These are phyloP conservation scores for Stenodera caucasica DNA, from an alignment of 2,888 invertebrate species.

Conservation along the genomic window DNA sequence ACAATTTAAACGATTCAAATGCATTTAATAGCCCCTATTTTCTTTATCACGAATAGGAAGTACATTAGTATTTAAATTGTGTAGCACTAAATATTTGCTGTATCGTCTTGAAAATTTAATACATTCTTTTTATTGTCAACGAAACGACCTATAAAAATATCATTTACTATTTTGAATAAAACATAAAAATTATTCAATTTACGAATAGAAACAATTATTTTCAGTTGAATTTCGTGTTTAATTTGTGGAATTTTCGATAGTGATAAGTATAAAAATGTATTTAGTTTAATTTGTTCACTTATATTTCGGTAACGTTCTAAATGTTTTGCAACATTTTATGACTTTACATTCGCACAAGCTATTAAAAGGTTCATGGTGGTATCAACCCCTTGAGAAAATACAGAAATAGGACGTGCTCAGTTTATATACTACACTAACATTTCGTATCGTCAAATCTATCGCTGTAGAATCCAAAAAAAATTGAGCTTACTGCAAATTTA, in stretches of 20 bases:
- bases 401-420: constrained; percentile 42
- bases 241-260: too few relatives aligned
- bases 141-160: background rate
- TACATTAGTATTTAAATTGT: constrained; percentile 48
- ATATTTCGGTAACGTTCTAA: constrained; percentile 37
- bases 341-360: constrained; percentile 40
- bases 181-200: background rate
- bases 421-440: constrained; percentile 25
- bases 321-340: constrained; percentile 40
- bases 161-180: background rate
- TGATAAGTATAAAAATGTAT: too few relatives aligned
- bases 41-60: constrained; percentile 45
- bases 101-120: constrained; percentile 21
- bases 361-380: constrained; percentile 46
- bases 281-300: constrained; percentile 37
- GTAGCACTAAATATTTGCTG: constrained; percentile 45
- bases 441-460: background rate
- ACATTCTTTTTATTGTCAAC: background rate
- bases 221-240: too few relatives aligned
- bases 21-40: constrained; percentile 40
- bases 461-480: background rate
- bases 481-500: background rate
- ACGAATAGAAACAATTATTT: too few relatives aligned
- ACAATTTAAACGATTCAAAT: constrained; percentile 39
- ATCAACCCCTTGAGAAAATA: constrained; percentile 46